Percentiles rank a stretch among this genome's conserved stretches.
phyloP scores from a whole-genome alignment of 2,888 invertebrate genomes.

The Himalopsyche tibetana region DNA sequence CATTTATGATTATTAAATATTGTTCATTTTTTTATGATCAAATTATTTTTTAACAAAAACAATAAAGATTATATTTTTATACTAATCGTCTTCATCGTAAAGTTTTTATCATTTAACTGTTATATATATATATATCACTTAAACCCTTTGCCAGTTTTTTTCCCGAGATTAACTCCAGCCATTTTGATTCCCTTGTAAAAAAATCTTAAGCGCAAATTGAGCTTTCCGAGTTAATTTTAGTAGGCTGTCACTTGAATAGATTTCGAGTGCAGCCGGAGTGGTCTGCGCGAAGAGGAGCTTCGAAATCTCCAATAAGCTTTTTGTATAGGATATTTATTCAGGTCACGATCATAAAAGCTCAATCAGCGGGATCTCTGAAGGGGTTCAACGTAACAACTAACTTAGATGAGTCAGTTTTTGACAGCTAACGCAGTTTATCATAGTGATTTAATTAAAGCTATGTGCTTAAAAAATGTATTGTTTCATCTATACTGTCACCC shows the following conservation, averaged over 20 bases:
- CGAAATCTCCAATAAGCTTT: constrained; percentile 20
- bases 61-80: no score
- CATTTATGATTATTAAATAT: no score
- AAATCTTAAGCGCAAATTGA: constrained; percentile 14
- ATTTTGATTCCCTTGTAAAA: neutral
- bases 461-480: neutral
- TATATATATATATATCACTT: no score
- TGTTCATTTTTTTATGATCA: no score
- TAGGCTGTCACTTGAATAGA: neutral
- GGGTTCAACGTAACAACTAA: neutral
- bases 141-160: neutral
- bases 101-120: no score
- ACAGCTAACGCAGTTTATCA: neutral
- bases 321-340: constrained; percentile 8
- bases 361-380: constrained; percentile 20
- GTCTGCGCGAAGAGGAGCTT: constrained; percentile 16
- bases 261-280: neutral
- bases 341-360: constrained; percentile 30
- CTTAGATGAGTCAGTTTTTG: neutral
- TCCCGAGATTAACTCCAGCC: neutral
- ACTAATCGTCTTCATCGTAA: no score
- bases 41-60: no score
- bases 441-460: neutral
- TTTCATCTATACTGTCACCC: neutral
- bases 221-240: constrained; percentile 20